Percentiles rank a stretch among this genome's conserved stretches.
Conservation (phyloP, 2,888 invertebrate genomes). For the Sialis fuliginosa region DNA sequence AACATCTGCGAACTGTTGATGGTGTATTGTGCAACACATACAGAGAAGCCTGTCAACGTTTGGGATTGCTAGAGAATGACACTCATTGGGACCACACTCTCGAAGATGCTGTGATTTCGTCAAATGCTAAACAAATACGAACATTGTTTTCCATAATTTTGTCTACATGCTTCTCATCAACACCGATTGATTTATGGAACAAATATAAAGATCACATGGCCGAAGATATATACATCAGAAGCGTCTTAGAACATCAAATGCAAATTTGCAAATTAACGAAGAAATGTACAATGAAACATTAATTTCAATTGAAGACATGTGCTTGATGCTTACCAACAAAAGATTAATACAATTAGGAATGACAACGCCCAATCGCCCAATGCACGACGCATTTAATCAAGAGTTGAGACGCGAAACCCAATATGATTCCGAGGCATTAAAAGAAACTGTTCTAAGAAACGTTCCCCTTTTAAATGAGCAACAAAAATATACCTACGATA, state of each 20-base stretch:
- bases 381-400: constrained; percentile 12
- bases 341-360: constrained; percentile 14
- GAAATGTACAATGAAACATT: constrained; percentile 10
- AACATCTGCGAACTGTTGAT: constrained; percentile 15
- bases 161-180: constrained; percentile 12
- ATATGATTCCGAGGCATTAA: constrained; percentile 8
- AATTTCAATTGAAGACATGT: constrained; percentile 9
- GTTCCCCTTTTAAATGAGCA: constrained; percentile 12
- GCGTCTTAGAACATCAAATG: constrained; percentile 4
- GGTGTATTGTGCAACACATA: constrained; percentile 15
- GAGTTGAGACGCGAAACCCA: constrained; percentile 10
- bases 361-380: constrained; percentile 15
- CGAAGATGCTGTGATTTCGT: constrained; percentile 5
- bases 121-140: constrained; percentile 8
- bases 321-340: constrained; percentile 10
- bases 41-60: constrained; percentile 15
- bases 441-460: constrained; percentile 13
- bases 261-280: constrained; percentile 2
- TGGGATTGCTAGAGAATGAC: constrained; percentile 15
- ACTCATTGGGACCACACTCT: constrained; percentile 12
- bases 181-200: constrained; percentile 12
- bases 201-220: constrained; percentile 13
- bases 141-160: constrained; percentile 13
- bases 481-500: constrained; percentile 13
- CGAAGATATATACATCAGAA: constrained; percentile 12